Evolutionary conservation across 2,113 vertebrate genomes (phyloP), one percentile per base, ranked within the genome.

Genomic region (Triplophysa siluroides): DNA sequence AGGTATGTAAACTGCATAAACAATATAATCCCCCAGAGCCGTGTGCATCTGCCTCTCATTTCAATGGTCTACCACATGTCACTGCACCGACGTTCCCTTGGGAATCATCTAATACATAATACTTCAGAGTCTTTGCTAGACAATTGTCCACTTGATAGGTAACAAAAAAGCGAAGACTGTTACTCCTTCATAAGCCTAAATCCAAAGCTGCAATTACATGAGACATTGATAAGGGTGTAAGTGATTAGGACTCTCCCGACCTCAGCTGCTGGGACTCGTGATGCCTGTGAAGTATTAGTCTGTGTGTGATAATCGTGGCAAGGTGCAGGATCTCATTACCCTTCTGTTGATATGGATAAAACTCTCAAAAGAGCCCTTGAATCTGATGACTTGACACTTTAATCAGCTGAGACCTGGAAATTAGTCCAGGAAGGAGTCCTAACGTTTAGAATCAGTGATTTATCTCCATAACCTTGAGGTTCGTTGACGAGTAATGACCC

Each of bases 391-490:
- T 76, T 50, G 19, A 74, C 69, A 81, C 78, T 75, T 81, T 81
- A 76, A 69, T 66, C 61, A 67, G 68, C 76, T 29, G 82, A 70
- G 56, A 62, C 41, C 74, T 60, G 76, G 29, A 78, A 71, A 83
- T 81, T 54, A 79, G 63, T 78, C 66, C 78, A 83, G 78, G 74
- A 69, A 78, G 70, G 71, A 79, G 68, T 81, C 70, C 71, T 81
- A 84, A 78, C 78, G 81, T 66, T 78, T 78, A 56, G 47, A 66
- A 79, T 69, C 23, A 68, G 61, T 54, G 54, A 71, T 78, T 81
- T 65, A 78, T 78, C 78, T 78, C 56, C 26, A 66, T 85, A 78
- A 85, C 81, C 81, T 81, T 85, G 75, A 81, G 67, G 45, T 61
- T 79, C 65, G 33, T 61, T 61, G 65, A 50, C 64, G 65, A 81